phyloP scores from a whole-genome alignment of 2,888 invertebrate species.

The Synanthedon vespiformis region DNA sequence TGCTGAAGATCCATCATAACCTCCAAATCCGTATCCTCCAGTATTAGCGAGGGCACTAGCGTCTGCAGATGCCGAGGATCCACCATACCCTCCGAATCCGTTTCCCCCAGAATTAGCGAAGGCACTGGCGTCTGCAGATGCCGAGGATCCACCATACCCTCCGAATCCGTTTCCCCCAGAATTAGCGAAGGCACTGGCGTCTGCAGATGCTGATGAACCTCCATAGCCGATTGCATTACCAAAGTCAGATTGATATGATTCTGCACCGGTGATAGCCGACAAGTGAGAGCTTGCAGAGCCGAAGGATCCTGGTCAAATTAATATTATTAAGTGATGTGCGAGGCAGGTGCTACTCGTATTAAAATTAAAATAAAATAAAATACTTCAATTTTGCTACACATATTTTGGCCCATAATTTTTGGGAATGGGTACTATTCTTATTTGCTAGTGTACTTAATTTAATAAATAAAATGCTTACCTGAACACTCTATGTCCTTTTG shows the following conservation, averaged over 20 bases:
- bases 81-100: background rate
- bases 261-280: no score
- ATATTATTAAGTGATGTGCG: no score
- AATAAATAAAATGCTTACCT: no score
- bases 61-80: background rate
- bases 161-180: conserved; percentile 4
- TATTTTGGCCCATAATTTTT: no score
- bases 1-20: conserved; percentile 1
- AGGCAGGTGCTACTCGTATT: no score
- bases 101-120: background rate
- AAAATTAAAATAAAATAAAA: no score
- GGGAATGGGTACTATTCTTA: no score
- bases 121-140: conserved; percentile 7
- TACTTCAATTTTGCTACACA: no score
- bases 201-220: background rate
- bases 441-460: no score
- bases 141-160: conserved; percentile 5
- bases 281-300: no score
- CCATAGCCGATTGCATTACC: background rate
- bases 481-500: conserved; percentile 4
- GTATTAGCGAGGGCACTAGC: conserved; percentile 2
- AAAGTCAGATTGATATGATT: background rate
- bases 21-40: conserved; percentile 1
- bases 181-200: conserved; percentile 3
- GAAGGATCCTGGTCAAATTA: no score